A percentile compares a stretch with the other conserved stretches of the same genome.
phyloP scores from a whole-genome alignment of 2,113 vertebrate genomes.

The Paraplagusia blochii region DNA sequence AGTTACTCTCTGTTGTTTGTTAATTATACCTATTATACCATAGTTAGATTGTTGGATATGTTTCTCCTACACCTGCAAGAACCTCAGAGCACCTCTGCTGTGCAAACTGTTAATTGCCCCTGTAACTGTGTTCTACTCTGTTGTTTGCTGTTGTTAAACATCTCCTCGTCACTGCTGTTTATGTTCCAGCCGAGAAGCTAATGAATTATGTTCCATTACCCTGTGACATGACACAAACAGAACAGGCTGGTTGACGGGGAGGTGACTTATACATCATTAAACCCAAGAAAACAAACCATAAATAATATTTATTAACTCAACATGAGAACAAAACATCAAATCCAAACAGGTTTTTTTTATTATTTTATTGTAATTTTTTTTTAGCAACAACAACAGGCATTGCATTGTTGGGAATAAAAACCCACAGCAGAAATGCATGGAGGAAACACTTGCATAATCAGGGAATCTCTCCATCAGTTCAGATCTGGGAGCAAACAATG shows the following conservation, averaged over 20 bases:
- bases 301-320: too few relatives aligned
- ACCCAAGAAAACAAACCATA: too few relatives aligned
- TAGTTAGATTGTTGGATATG: neutral
- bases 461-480: slow-evolving; percentile 25
- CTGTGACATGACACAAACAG: too few relatives aligned
- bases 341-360: slow-evolving; percentile 29
- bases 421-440: too few relatives aligned
- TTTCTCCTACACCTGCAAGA: slow-evolving; percentile 21
- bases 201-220: neutral
- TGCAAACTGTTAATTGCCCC: slow-evolving; percentile 4
- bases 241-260: too few relatives aligned
- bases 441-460: too few relatives aligned
- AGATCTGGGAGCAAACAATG: slow-evolving; percentile 36
- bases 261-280: too few relatives aligned
- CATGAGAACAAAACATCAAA: slow-evolving; percentile 23
- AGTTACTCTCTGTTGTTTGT: slow-evolving; percentile 22
- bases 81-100: neutral
- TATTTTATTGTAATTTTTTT: slow-evolving; percentile 65
- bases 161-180: slow-evolving; percentile 14
- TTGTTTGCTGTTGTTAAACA: slow-evolving; percentile 1
- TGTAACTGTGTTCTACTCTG: neutral
- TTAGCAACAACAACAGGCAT: slow-evolving; percentile 56
- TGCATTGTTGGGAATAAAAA: too few relatives aligned
- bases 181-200: slow-evolving; percentile 16
- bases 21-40: slow-evolving; percentile 23